phyloP scores from a whole-genome alignment of 2,888 invertebrate species.

The Sphecodes monilicornis region DNA sequence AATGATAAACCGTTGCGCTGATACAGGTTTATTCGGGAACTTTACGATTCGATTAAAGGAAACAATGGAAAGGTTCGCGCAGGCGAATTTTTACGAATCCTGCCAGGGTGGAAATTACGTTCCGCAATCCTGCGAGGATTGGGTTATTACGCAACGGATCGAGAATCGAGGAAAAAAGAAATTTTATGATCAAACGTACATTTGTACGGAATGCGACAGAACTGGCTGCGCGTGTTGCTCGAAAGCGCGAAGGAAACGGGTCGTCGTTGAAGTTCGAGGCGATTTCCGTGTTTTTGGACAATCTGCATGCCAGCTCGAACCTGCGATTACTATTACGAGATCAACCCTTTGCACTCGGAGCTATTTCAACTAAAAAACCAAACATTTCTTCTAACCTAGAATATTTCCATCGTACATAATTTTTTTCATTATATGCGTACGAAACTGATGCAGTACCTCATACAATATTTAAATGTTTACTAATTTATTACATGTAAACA shows the following conservation, averaged over 20 bases:
- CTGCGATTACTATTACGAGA: neutral
- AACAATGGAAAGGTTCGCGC: neutral
- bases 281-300: constrained; percentile 2
- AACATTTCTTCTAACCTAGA: no score
- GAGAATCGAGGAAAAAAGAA: neutral
- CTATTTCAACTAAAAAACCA: no score
- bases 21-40: neutral
- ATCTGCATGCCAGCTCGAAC: neutral
- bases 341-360: no score
- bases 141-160: neutral
- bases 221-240: constrained; percentile 41
- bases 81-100: neutral
- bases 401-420: no score
- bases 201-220: constrained; percentile 23
- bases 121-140: neutral
- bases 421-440: no score
- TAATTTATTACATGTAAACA: no score
- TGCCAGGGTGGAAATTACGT: neutral
- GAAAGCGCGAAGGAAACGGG: constrained; percentile 44
- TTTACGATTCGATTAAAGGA: neutral
- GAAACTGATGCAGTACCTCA: no score
- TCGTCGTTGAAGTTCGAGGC: constrained; percentile 24
- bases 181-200: constrained; percentile 12
- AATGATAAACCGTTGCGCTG: neutral
- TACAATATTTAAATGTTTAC: no score